Evolutionary conservation across 2,888 invertebrate genomes (phyloP), one percentile per base, ranked within the genome.

Genomic region (Chydorus sphaericus): DNA sequence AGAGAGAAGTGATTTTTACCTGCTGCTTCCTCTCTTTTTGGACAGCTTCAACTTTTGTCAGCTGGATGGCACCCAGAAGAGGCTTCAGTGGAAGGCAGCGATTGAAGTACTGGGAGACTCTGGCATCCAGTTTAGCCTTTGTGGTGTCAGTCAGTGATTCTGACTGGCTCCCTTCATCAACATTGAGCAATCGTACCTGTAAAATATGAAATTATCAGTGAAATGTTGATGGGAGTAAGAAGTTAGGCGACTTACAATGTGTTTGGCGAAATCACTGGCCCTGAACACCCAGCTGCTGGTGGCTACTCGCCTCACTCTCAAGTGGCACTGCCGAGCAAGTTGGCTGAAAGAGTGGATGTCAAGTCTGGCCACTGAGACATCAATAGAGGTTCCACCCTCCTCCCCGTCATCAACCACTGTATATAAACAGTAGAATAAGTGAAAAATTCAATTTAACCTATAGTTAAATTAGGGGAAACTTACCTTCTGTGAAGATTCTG

Each of bases 261-360:
- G 33, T 11, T 31, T 23, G 1, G 52, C 52, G 36, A 52, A 52
- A 36, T 52, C 52, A 14, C 18, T 36, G 8, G 52, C 33, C 6
- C 52, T 16, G 23, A 52, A 52, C 14, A 18, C 33, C 52, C 52
- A 52, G 18, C 1, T 20, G n/a, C 52, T 52, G 33, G 52, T 37
- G 18, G 36, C 36, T 1, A 52, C 36, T 6, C 33, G 14, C n/a
- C 36, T 33, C 20, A 52, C 36, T 23, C 52, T 31, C 23, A 36
- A 23, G n/a, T 52, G 52, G 23, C 36, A 36, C 14, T 36, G 33
- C 36, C 20, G 7, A 23, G 37, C 52, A 8, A 52, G 31, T n/a
- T 33, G 23, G 23, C 36, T 36, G 23, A 52, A 52, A 23, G 52
- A 33, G 23, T 31, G n/a, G 6, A 52, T 33, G 36, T 52, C 52